Evolutionary conservation across 1,140 invertebrate species (phyloP), one percentile per base, ranked within the genome.

Genomic region (Anadara kagoshimensis): DNA sequence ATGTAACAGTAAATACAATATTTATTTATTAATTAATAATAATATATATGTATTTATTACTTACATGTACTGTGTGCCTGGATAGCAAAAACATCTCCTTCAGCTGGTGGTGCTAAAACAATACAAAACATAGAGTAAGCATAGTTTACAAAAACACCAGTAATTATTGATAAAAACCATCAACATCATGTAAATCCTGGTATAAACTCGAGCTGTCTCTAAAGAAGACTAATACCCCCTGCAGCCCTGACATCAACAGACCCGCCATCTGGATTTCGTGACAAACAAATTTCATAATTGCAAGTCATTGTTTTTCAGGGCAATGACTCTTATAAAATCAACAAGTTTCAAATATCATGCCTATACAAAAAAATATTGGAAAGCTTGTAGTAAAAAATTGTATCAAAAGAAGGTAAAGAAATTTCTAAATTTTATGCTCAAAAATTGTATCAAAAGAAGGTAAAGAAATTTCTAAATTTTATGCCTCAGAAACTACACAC

Each of bases 41-140:
- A n/a, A n/a, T n/a, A n/a, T n/a, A n/a, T n/a, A n/a, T n/a, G n/a
- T n/a, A n/a, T n/a, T n/a, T n/a, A 14, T 7, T 64, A 72, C 69
- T 72, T 58, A 72, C 69, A 72, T 41, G 62, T 72, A 29, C 69
- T 72, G 54, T 72, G 69, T 45, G 62, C 69, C 41, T 72, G 69
- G 43, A 72, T 72, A 11, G 69, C 59, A 58, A 72, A 72, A 0
- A 72, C 69, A 51, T 72, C 69, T 22, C 69, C 69, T 44, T 49
- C 14, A 20, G 62, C 69, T 47, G 54, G 20, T 45, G 43, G 36
- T 22, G 43, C 66, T 68, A 43, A 14, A 68, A 68, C 47, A 68
- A 56, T 0, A 56, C 4, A 54, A 22, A 20, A n/a, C n/a, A 20
- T 18, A 18, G 12, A 7, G n/a, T 20, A 47, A 47, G 16, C 45